Conservation (phyloP, 2,113 vertebrate species). For the Lanius collurio region DNA sequence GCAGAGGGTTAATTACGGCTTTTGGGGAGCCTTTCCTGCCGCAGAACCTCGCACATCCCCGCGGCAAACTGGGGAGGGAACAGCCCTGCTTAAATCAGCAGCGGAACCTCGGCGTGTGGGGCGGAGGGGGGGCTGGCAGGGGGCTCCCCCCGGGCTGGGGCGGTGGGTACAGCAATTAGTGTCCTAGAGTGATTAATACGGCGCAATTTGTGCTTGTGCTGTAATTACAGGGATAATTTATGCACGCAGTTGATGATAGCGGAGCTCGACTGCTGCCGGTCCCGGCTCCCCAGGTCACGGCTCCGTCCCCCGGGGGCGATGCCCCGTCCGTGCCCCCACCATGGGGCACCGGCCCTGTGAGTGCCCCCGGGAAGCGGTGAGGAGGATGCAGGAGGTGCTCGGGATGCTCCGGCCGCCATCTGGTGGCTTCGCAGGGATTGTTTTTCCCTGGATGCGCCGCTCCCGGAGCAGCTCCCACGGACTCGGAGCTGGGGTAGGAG, state of each 20-base stretch:
- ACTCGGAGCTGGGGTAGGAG: fast-evolving
- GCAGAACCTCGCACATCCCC: background rate
- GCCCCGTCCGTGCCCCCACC: background rate
- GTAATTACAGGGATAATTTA: background rate
- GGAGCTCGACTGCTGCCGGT: background rate
- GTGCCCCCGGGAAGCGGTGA: background rate
- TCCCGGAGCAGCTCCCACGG: background rate
- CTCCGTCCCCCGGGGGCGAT: background rate
- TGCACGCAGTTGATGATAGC: background rate
- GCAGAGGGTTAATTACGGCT: background rate
- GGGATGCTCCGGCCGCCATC: background rate
- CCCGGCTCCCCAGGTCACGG: background rate
- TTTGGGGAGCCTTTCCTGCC: background rate
- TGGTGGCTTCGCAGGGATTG: background rate
- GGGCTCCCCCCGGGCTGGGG: background rate
- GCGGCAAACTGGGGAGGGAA: background rate
- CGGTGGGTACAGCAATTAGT: background rate
- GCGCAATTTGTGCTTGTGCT: background rate
- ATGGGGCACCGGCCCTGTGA: fast-evolving
- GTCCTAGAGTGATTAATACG: background rate
- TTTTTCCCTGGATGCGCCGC: background rate
- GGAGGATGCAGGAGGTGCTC: background rate
- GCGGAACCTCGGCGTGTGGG: background rate
- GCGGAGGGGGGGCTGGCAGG: background rate
- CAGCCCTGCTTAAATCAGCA: background rate